Conservation (phyloP, 2,888 invertebrate species). For the Archips crataeganus region DNA sequence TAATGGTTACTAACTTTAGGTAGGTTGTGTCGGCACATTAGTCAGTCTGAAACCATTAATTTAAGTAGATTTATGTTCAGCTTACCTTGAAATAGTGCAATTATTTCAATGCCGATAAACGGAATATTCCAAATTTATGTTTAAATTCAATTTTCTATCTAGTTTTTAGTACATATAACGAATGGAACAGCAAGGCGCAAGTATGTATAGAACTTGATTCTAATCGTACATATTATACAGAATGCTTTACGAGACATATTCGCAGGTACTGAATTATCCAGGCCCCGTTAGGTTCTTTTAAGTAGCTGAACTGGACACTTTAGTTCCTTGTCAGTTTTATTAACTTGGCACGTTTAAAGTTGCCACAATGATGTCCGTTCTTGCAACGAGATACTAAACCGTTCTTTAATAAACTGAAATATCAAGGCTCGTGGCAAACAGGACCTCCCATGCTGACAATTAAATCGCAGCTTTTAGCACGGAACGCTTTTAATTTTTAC, state of each 20-base stretch:
- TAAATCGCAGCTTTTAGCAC: conserved; percentile 16
- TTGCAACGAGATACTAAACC: background rate
- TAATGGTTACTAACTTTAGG: conserved; percentile 7
- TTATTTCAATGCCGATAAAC: conserved; percentile 10
- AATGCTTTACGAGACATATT: too few relatives aligned
- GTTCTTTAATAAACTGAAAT: conserved; percentile 13
- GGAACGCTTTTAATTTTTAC: conserved; percentile 24
- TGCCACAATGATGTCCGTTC: background rate
- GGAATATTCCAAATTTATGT: background rate
- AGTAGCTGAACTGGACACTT: too few relatives aligned
- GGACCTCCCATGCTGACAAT: conserved; percentile 31
- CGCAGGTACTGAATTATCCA: too few relatives aligned
- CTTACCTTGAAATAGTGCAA: conserved; percentile 2
- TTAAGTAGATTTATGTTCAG: conserved; percentile 17
- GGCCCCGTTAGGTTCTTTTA: too few relatives aligned
- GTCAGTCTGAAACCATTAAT: conserved; percentile 18
- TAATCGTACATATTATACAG: too few relatives aligned
- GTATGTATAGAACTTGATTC: too few relatives aligned
- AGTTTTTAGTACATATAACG: background rate
- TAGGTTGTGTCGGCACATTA: conserved; percentile 2
- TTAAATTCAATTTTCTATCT: background rate
- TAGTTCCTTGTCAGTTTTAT: too few relatives aligned
- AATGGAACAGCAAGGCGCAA: too few relatives aligned
- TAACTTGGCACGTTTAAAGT: background rate
- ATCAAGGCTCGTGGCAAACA: background rate